Base-by-base conservation (phyloP, 1,140 invertebrate species). In the Periplaneta americana region DNA sequence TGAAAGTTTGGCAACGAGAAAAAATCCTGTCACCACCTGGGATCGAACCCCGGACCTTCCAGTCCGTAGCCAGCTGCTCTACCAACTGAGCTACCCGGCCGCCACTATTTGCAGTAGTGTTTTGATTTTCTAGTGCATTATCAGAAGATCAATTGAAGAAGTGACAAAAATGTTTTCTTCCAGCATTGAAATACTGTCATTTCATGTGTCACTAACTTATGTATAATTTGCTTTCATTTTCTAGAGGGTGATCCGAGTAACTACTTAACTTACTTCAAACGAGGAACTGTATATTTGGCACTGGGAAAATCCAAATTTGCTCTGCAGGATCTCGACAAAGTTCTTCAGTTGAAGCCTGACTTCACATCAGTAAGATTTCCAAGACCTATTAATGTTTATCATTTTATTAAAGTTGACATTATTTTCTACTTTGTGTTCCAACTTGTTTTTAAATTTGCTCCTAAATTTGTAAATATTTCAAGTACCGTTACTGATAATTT, bases 241-340 rank as follows among this genome's bases (percentile, higher is more conserved):
- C 9, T 88, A 98, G 98, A 99, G 89, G 96, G 95, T 28, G 98
- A 99, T 90, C 96, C 98, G 37, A 92, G 92, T 80, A 99, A 99
- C 89, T 99, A 99, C 88, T 91, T 99, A 85, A 98, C 97, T 80
- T 98, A 96, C 86, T 98, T 96, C 85, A 96, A 96, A 87, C 91
- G 98, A 86, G 98, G 98, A 18, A 99, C 98, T 13, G 97, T 99
- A 1, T 99, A 98, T 88, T 92, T 99, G 87, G 98, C 98, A 15
- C 90, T 99, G 83, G 98, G 98, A 36, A 99, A 98, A 91, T 95
- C 98, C 0, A 98, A 97, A 85, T 95, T 98, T 86, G 98, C 98
- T 13, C 89, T 99, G 18, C 92, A 95, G 85, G 99, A 99, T 90
- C 95, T 99, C 84, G 95, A 96, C 86, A 93, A 92, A 89, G 98